A percentile compares a stretch with the other conserved stretches of the same genome.
These are phyloP conservation scores for Erythrocercus mccallii DNA, from an alignment of 2,113 vertebrate species.

Conservation along the genomic window DNA sequence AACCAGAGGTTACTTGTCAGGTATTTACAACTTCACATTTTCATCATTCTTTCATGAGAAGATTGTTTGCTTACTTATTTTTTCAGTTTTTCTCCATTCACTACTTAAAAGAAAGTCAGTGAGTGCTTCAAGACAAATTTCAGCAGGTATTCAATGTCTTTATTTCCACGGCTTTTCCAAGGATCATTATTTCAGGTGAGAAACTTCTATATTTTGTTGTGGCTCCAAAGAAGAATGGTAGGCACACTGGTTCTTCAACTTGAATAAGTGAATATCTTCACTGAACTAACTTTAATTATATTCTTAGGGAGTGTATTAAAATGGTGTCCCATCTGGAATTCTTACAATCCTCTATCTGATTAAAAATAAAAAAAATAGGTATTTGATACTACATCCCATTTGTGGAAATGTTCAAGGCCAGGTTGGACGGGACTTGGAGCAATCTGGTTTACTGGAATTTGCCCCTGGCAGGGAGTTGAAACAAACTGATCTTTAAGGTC, in stretches of 20 bases:
- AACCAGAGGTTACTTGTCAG: background rate
- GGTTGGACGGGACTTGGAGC: background rate
- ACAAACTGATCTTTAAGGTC: background rate
- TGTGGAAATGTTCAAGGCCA: background rate
- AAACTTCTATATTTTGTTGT: background rate
- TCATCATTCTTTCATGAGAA: constrained; percentile 25
- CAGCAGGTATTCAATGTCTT: background rate
- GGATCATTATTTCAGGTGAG: background rate
- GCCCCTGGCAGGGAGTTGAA: background rate
- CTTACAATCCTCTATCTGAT: background rate
- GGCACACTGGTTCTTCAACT: background rate
- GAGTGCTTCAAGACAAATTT: background rate
- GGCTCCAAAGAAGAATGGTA: background rate
- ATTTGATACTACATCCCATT: rapidly evolving
- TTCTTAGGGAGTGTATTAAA: background rate
- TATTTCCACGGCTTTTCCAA: background rate
- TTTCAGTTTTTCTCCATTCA: background rate
- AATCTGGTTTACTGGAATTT: background rate
- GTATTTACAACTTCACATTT: constrained; percentile 53
- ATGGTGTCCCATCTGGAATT: background rate
- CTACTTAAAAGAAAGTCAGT: background rate
- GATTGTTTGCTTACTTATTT: background rate
- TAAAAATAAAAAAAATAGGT: background rate
- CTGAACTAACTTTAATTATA: background rate
- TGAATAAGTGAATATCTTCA: background rate